Percentiles rank a stretch among this genome's conserved stretches.
phyloP scores from a whole-genome alignment of 2,113 vertebrate species.

The Alexandromys fortis region DNA sequence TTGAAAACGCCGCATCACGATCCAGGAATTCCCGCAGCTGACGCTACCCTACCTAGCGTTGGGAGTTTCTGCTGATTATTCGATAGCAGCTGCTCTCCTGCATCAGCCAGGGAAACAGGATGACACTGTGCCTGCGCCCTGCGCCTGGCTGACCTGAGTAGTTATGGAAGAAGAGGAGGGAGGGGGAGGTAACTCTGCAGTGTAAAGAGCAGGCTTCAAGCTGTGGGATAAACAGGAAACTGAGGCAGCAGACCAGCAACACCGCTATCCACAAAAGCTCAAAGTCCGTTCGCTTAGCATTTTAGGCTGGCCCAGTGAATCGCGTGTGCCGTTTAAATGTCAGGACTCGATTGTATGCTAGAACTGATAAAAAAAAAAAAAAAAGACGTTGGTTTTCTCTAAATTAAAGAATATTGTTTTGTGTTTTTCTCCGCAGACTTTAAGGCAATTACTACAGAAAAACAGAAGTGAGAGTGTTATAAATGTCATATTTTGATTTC shows the following conservation, averaged over 20 bases:
- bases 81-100: neutral
- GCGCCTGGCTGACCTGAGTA: neutral
- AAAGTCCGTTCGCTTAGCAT: neutral
- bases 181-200: neutral
- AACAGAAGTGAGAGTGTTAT: neutral
- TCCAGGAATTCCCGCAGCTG: neutral
- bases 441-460: conserved; percentile 44
- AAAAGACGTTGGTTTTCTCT: neutral
- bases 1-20: conserved; percentile 1
- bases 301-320: neutral
- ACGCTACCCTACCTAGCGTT: neutral
- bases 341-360: neutral
- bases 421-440: neutral
- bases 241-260: neutral
- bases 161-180: neutral
- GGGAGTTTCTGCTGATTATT: neutral
- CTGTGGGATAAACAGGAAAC: neutral
- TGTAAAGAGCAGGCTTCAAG: neutral
- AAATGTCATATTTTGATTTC: conserved; percentile 42
- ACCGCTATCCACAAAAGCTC: neutral
- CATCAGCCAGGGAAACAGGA: conserved; percentile 18
- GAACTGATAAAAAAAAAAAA: neutral
- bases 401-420: conserved; percentile 35
- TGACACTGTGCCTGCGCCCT: neutral
- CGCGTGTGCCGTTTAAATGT: conserved; percentile 35